Percentiles rank a stretch among this genome's conserved stretches.
Conservation (phyloP, 2,113 vertebrate species). For the Hepsetus odoe region DNA sequence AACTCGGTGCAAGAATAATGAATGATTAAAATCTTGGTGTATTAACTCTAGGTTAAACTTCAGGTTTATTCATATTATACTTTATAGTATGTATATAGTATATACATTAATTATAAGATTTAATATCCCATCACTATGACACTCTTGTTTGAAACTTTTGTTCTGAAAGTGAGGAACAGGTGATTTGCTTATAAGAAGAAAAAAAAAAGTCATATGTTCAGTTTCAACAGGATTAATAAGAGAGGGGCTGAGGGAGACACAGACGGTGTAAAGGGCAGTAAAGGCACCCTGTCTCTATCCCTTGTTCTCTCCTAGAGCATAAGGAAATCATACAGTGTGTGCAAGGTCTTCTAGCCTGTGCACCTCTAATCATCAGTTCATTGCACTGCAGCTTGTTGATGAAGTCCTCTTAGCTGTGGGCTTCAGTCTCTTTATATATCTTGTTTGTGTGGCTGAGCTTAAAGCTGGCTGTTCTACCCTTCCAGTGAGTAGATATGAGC, state of each 20-base stretch:
- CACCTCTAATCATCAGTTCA: background rate
- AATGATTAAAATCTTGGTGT: no score
- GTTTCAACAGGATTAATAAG: background rate
- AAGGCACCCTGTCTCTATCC: background rate
- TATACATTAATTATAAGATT: no score
- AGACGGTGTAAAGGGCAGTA: background rate
- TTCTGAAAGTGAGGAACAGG: background rate
- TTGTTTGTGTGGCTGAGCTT: background rate
- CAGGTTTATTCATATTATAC: no score
- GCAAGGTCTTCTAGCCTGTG: background rate
- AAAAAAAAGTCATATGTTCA: background rate
- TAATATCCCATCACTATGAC: no score
- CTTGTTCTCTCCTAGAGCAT: background rate
- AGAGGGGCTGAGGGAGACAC: background rate
- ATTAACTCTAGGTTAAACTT: no score
- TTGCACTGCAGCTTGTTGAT: background rate
- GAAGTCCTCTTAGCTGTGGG: background rate
- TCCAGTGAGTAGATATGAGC: background rate
- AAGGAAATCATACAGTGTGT: background rate
- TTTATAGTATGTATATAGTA: no score
- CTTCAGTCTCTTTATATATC: background rate
- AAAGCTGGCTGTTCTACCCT: background rate
- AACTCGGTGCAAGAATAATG: no score
- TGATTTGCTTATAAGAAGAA: background rate
- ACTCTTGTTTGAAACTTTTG: no score